A percentile compares a stretch with the other conserved stretches of the same genome.
These are phyloP conservation scores for Pelvicachromis taeniatus DNA, from an alignment of 2,113 vertebrate species.

Conservation along the genomic window DNA sequence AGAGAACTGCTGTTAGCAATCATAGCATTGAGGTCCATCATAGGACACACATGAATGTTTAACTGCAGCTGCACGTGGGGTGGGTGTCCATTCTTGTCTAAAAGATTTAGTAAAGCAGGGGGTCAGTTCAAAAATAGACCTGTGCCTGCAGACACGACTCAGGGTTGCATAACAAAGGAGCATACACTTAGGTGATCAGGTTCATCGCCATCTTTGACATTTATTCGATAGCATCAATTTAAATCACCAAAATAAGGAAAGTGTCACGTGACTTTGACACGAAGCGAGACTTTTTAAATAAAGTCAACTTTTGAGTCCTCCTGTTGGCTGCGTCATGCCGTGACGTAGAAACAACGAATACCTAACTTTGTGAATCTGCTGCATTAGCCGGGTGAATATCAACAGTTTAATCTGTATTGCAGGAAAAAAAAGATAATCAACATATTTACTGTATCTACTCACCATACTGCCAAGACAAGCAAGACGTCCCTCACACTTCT, in stretches of 20 bases:
- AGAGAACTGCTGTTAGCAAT: background rate
- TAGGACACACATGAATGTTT: background rate
- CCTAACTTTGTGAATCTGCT: background rate
- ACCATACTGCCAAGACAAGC: conserved; percentile 49
- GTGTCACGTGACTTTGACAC: background rate
- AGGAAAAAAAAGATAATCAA: accelerated
- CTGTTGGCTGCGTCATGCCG: background rate
- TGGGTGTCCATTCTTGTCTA: conserved; percentile 10
- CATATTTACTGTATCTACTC: background rate
- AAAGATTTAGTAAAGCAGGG: conserved; percentile 13
- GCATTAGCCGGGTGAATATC: background rate
- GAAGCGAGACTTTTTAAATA: background rate
- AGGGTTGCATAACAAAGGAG: conserved; percentile 32
- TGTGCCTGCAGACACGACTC: background rate
- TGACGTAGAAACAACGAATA: background rate
- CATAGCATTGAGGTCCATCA: background rate
- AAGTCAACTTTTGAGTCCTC: background rate
- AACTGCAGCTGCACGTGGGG: background rate
- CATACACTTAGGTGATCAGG: conserved; percentile 15
- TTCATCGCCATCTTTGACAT: background rate
- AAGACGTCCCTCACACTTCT: background rate
- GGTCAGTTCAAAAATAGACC: conserved; percentile 56
- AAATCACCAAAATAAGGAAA: background rate
- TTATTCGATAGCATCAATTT: background rate
- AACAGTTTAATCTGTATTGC: background rate